These are phyloP conservation scores for Ciona savignyi DNA, from an alignment of 23 tunicate species.

Conservation along the genomic window DNA sequence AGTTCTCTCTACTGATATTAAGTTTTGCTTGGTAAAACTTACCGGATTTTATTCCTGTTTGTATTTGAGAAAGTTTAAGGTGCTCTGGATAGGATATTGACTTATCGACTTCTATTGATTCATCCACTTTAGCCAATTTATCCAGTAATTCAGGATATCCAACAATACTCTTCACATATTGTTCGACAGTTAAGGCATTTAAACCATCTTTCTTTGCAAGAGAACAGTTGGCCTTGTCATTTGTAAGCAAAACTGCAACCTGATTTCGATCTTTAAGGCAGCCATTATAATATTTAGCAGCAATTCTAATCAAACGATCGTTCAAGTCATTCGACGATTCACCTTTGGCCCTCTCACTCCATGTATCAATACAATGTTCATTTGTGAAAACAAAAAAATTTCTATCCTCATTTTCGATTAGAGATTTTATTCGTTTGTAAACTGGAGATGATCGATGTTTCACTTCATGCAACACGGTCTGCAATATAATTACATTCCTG, in stretches of 20 bases:
- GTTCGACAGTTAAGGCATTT: constrained; percentile 41
- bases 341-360: constrained; percentile 43
- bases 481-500: constrained; percentile 80
- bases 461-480: constrained; percentile 86
- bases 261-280: constrained; percentile 51
- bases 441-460: constrained; percentile 86
- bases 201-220: constrained; percentile 44
- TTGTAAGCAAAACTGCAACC: constrained; percentile 63
- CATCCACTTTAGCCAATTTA: constrained; percentile 72
- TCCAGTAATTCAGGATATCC: constrained; percentile 86
- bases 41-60: constrained; percentile 62
- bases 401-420: constrained; percentile 62
- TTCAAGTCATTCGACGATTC: constrained; percentile 94
- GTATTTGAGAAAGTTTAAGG: constrained; percentile 48
- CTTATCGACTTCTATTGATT: constrained; percentile 72
- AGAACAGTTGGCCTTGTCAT: constrained; percentile 76
- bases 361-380: constrained; percentile 80
- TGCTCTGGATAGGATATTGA: constrained; percentile 74
- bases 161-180: constrained; percentile 56
- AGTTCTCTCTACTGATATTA: constrained; percentile 77
- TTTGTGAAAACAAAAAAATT: constrained; percentile 92
- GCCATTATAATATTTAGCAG: constrained; percentile 71
- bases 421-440: constrained; percentile 48
- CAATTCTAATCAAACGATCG: constrained; percentile 87
- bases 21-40: constrained; percentile 76